Evolutionary conservation across 2,113 vertebrate genomes (phyloP), one percentile per base, ranked within the genome.

Genomic region (Boleophthalmus pectinirostris): DNA sequence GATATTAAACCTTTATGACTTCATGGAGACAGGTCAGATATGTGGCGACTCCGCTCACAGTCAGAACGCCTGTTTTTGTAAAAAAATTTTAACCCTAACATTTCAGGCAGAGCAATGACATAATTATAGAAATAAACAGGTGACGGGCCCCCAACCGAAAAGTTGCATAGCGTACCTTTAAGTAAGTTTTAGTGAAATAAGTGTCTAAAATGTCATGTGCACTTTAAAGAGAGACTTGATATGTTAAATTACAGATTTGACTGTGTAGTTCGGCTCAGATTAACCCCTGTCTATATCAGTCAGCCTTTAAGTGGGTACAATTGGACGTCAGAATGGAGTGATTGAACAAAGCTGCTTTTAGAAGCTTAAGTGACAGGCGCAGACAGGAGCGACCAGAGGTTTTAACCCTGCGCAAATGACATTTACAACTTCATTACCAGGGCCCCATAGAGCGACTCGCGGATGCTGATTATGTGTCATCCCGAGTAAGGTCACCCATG

Each of bases 351-450:
- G 21, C 29, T 16, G 66, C 49, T 68, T 54, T 45, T 47, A 69
- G n/a, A 23, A 38, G 35, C 61, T 70, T 23, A 64, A 72, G 58
- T 66, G 71, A 78, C 47, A 68, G 71, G 58, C 21, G 0, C 57
- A 38, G 58, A 13, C 24, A 75, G 63, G 49, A 80, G 66, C 73
- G 68, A 33, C 3, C 33, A 38, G n/a, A 21, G 66, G 45, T 68
- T 12, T 56, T 49, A 67, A 66, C 47, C 18, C 15, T 38, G 61
- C 67, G 18, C 67, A 63, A 47, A 61, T 20, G 24, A 77, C 33
- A 73, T 61, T 53, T 76, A 78, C 38, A 23, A 66, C 60, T 78
- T 70, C 73, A 82, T 77, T 64, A 69, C 23, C 58, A 68, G 46
- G 25, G 35, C 66, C 63, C 20, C 10, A 33, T 21, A 43, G 47